Base-by-base conservation (phyloP, 2,888 invertebrate species). In the Athalia rosae region DNA sequence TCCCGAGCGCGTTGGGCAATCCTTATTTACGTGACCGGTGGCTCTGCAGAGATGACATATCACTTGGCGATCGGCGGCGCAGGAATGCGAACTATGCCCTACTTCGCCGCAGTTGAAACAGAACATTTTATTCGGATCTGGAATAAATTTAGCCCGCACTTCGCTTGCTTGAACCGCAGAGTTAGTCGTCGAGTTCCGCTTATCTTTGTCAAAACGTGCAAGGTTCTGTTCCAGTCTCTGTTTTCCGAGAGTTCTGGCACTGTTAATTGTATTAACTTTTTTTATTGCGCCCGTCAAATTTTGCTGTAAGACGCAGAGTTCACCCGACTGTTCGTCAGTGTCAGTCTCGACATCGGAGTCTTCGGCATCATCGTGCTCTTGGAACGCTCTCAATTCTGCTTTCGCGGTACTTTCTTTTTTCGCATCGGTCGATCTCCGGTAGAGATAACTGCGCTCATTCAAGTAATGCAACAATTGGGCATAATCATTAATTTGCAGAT, bases 201-300 rank as follows among this genome's bases (percentile, higher is more conserved):
- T 69, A 0, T 73, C 47, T 56, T 78, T 79, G 4, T 61, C 73
- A 7, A 73, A 80, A 43, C 63, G 71, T 62, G 71, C 13, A 4
- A 80, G 76, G 15, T 80, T 80, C 11, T 47, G 64, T 47, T 80
- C 79, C 3, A 80, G 61, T 43, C 79, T 48, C 11, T 80, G 79
- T 41, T 45, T 59, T 4, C 53, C 66, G 4, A 80, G 48, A 1
- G 76, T 61, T 73, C 80, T 80, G 13, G 64, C 43, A 0, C 78
- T 28, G n/a, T 78, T 67, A 11, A 78, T 9, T 56, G 48, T 63
- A 8, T 53, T 59, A 28, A 28, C 28, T 28, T 28, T 28, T 28
- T 28, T 28, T 13, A 66, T 48, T 66, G 48, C n/a, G 6, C 69
- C 53, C 43, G 43, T n/a, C 13, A 69, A 9, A 6, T 69, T 69